Conservation (phyloP, 2,113 vertebrate species). For the Melospiza georgiana region DNA sequence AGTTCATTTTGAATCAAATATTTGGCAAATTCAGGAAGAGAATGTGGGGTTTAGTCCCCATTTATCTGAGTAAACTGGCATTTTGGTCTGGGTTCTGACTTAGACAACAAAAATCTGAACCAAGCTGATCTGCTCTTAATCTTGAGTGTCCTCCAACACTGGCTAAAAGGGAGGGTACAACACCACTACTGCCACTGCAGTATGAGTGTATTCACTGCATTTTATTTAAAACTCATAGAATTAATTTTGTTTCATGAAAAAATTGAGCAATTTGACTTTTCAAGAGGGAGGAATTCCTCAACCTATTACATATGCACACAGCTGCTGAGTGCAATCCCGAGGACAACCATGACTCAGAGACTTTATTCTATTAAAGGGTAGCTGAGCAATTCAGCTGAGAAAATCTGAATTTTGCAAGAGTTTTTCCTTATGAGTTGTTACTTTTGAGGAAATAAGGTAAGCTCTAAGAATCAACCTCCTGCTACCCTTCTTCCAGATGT, state of each 20-base stretch:
- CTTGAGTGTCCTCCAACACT: background rate
- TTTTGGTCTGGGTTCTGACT: background rate
- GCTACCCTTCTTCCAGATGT: background rate
- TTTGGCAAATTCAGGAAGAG: background rate
- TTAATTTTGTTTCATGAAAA: background rate
- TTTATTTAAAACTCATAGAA: background rate
- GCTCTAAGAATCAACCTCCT: background rate
- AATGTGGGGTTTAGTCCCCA: accelerated
- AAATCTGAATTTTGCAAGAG: background rate
- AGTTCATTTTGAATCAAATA: background rate
- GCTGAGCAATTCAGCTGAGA: background rate
- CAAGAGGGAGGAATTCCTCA: background rate
- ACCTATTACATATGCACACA: background rate
- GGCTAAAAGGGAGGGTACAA: background rate
- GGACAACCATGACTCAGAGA: background rate
- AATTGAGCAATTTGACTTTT: background rate
- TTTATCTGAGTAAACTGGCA: background rate
- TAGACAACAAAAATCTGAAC: background rate
- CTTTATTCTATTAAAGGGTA: background rate
- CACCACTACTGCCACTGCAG: background rate
- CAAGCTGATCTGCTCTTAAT: background rate
- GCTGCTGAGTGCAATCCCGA: background rate
- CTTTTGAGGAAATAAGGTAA: background rate
- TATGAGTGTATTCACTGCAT: background rate
- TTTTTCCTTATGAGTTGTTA: background rate